Evolutionary conservation across 2,888 invertebrate genomes (phyloP).

Genomic region (Tetramorium bicarinatum): DNA sequence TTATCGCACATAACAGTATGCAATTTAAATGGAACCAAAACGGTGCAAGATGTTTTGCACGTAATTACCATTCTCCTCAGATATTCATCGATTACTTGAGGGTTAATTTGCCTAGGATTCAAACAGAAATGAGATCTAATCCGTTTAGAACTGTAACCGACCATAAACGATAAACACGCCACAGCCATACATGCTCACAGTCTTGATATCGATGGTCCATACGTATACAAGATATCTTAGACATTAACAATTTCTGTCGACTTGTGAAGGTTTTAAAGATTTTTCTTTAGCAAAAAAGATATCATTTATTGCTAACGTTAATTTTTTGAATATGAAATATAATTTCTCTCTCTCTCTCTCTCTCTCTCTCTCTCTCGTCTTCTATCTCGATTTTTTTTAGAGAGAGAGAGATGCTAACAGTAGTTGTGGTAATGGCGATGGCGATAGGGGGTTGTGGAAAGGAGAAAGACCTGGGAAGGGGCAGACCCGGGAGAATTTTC

Average conservation of each 20-base stretch:
- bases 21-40: conserved; percentile 37
- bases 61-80: conserved; percentile 40
- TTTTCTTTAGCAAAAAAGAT: neutral
- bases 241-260: neutral
- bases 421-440: conserved; percentile 28
- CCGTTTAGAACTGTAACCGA: conserved; percentile 56
- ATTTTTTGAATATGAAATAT: neutral
- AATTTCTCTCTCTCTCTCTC: neutral
- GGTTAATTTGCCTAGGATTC: conserved; percentile 65
- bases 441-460: conserved; percentile 4
- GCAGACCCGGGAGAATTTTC: conserved; percentile 77
- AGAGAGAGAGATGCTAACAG: conserved; percentile 6
- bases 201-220: conserved; percentile 25
- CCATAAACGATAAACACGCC: conserved; percentile 63
- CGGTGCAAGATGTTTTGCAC: conserved; percentile 43
- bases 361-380: neutral
- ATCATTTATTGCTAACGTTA: neutral
- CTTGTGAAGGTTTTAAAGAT: neutral
- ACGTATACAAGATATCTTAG: neutral
- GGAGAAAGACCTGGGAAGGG: conserved; percentile 41
- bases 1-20: conserved; percentile 6
- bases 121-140: conserved; percentile 66
- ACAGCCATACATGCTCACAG: conserved; percentile 38
- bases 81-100: conserved; percentile 57
- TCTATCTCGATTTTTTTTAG: neutral